Conservation (phyloP, 2,113 vertebrate species). For the Parotia lawesii region DNA sequence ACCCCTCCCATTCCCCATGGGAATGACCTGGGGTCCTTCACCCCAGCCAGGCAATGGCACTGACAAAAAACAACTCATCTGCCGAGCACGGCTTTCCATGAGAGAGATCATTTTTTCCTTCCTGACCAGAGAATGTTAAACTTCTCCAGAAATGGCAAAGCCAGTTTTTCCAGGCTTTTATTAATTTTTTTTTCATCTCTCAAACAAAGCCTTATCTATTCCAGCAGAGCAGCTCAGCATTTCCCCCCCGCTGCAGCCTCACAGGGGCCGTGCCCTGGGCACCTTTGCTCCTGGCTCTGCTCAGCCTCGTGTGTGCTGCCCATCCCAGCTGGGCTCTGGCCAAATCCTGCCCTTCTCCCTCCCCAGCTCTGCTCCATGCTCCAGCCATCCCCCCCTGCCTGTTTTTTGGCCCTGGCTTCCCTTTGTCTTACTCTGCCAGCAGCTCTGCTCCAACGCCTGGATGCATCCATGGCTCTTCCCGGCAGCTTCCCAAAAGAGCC, state of each 20-base stretch:
- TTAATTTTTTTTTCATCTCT: background rate
- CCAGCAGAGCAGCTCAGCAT: background rate
- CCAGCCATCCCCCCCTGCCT: background rate
- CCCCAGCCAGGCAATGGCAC: background rate
- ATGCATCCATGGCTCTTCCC: background rate
- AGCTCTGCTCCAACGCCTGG: background rate
- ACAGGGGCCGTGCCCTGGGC: background rate
- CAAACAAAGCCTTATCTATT: constrained; percentile 37
- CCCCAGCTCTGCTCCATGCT: background rate
- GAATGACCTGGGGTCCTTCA: background rate
- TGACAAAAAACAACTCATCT: background rate
- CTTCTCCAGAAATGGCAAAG: background rate
- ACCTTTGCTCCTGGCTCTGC: background rate
- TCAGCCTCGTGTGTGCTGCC: background rate
- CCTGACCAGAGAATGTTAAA: background rate
- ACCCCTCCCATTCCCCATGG: background rate
- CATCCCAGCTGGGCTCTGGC: background rate
- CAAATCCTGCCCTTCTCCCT: background rate
- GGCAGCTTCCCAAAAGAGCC: background rate
- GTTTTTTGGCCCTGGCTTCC: background rate
- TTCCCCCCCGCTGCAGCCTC: background rate
- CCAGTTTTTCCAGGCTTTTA: constrained; percentile 8
- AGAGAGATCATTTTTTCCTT: background rate
- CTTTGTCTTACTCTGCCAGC: background rate
- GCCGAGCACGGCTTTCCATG: background rate